Evolutionary conservation across 1,140 invertebrate species (phyloP).

Genomic region (Calosoma granatense): DNA sequence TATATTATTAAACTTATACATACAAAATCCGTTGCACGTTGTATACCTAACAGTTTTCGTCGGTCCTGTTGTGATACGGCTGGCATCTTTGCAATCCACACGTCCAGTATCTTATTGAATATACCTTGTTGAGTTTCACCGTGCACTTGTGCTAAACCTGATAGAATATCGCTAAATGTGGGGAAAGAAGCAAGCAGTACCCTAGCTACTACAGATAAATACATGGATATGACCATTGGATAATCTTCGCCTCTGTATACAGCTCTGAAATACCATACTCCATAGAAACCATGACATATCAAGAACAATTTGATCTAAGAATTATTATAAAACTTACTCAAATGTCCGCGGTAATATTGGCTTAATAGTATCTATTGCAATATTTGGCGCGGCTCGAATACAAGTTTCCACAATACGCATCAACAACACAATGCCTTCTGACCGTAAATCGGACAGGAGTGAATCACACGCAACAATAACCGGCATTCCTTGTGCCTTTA

Average conservation of each 20-base stretch:
- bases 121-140: slow-evolving; percentile 43
- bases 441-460: slow-evolving; percentile 65
- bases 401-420: slow-evolving; percentile 64
- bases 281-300: slow-evolving; percentile 15
- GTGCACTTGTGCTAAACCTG: slow-evolving; percentile 39
- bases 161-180: slow-evolving; percentile 54
- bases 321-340: slow-evolving; percentile 39
- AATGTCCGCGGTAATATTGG: slow-evolving; percentile 55
- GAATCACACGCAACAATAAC: slow-evolving; percentile 57
- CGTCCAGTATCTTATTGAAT: slow-evolving; percentile 57
- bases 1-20: neutral
- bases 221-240: slow-evolving; percentile 62
- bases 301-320: slow-evolving; percentile 13
- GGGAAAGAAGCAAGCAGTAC: slow-evolving; percentile 64
- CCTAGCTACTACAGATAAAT: slow-evolving; percentile 65
- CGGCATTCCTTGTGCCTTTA: slow-evolving; percentile 55
- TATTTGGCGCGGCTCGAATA: slow-evolving; percentile 49
- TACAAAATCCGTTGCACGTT: neutral
- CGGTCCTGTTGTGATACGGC: slow-evolving; percentile 65
- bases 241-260: slow-evolving; percentile 56
- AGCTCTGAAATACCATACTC: slow-evolving; percentile 36
- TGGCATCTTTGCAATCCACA: slow-evolving; percentile 73
- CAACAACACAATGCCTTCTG: slow-evolving; percentile 65
- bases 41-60: slow-evolving; percentile 62
- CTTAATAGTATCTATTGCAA: slow-evolving; percentile 53